A percentile compares a stretch with the other conserved stretches of the same genome.
These are phyloP conservation scores for Euplexia lucipara DNA, from an alignment of 2,888 invertebrate species.

Conservation along the genomic window DNA sequence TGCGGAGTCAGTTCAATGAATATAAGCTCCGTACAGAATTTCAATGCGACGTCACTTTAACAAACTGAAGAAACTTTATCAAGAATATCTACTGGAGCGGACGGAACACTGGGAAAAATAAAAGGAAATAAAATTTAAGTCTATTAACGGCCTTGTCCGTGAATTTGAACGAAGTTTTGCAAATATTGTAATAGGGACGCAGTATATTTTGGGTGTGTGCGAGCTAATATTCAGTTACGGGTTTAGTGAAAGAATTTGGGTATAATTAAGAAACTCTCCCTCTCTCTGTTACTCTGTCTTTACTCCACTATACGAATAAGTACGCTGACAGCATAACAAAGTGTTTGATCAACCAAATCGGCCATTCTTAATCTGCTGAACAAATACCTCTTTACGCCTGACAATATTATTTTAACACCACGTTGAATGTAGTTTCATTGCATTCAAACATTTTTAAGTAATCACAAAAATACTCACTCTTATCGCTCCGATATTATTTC, in stretches of 20 bases:
- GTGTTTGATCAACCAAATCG: neutral
- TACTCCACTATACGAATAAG: neutral
- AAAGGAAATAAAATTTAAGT: conserved; percentile 54
- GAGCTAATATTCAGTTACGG: neutral
- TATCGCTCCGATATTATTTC: neutral
- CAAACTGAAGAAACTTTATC: conserved; percentile 62
- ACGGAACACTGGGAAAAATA: conserved; percentile 42
- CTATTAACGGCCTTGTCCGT: conserved; percentile 45
- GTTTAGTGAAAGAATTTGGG: neutral
- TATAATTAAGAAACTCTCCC: too few relatives aligned
- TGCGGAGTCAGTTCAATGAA: conserved; percentile 61
- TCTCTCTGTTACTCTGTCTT: too few relatives aligned
- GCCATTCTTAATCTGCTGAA: neutral
- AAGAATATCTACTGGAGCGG: conserved; percentile 52
- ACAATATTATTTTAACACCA: neutral
- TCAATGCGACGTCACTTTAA: conserved; percentile 63
- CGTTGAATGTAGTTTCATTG: conserved; percentile 1
- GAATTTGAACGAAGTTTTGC: conserved; percentile 34
- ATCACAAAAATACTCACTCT: neutral
- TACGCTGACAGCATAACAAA: neutral
- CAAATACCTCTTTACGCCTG: conserved; percentile 7
- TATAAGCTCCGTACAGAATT: conserved; percentile 61
- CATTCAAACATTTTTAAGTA: neutral
- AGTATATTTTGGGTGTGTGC: conserved; percentile 1
- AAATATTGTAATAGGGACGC: conserved; percentile 28